phyloP scores from a whole-genome alignment of 37 sponge, comb jelly and placozoan genomes.

The Aplysina aerophoba region DNA sequence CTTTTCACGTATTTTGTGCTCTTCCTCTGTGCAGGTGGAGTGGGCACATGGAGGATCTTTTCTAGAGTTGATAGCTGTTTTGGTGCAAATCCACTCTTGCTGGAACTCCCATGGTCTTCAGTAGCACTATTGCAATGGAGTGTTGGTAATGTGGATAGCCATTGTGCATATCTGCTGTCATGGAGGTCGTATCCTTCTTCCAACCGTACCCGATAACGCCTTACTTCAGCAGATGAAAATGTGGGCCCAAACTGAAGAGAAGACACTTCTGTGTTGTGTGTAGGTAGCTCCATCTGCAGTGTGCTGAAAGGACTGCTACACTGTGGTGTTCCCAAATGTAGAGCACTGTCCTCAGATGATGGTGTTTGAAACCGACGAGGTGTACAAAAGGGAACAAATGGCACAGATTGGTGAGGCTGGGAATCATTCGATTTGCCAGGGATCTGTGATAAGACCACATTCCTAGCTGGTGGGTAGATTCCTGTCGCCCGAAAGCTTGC shows the following conservation, averaged over 20 bases:
- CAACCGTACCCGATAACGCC: neutral
- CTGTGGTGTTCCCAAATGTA: no score
- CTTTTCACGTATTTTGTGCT: no score
- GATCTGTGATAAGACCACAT: conserved; percentile 15
- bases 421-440: neutral
- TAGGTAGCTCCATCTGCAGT: no score
- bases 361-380: no score
- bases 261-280: no score
- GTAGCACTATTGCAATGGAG: neutral
- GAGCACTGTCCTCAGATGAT: no score
- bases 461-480: conserved; percentile 8
- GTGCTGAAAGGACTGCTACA: no score
- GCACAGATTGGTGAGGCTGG: neutral
- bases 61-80: neutral
- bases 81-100: neutral
- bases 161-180: conserved; percentile 17
- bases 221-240: conserved; percentile 18
- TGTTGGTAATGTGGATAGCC: neutral
- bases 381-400: no score
- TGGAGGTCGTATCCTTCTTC: conserved; percentile 27
- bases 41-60: neutral
- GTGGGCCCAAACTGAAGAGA: no score
- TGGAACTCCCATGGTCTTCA: neutral
- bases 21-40: no score
- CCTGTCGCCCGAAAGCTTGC: conserved; percentile 15